Conservation (phyloP, 1,140 invertebrate species). For the Harpegnathos saltator region DNA sequence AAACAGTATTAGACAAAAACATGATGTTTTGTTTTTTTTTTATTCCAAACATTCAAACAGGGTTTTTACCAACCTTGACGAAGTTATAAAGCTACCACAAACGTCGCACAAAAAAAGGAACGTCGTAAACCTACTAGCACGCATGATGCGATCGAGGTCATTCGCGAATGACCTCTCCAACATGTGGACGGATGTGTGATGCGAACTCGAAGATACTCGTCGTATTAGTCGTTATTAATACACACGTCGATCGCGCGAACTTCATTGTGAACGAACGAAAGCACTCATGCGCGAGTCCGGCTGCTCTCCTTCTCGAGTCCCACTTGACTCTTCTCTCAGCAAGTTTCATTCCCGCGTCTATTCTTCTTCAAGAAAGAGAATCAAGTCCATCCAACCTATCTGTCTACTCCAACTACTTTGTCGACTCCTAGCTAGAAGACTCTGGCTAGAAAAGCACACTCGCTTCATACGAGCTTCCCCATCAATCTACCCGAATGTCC, state of each 20-base stretch:
- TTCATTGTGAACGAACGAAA: not conserved
- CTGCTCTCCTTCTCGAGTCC: not conserved
- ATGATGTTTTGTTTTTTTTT: too few species aligned
- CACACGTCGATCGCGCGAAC: not conserved
- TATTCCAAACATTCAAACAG: too few species aligned
- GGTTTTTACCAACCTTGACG: too few species aligned
- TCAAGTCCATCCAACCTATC: too few species aligned
- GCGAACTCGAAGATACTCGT: too few species aligned
- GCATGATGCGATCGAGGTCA: constrained; percentile 15
- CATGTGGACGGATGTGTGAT: too few species aligned
- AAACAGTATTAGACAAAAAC: too few species aligned
- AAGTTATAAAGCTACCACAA: not conserved
- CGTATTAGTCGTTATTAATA: too few species aligned
- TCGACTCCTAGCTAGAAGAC: constrained; percentile 1
- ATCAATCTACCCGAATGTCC: not conserved
- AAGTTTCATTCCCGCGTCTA: too few species aligned
- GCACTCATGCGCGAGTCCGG: not conserved
- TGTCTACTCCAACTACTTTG: not conserved
- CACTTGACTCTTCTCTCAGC: too few species aligned
- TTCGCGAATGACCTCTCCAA: constrained; percentile 30
- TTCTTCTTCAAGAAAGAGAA: too few species aligned
- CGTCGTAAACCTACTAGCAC: not conserved
- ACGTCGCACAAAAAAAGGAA: constrained; percentile 1
- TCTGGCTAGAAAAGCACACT: constrained; percentile 10
- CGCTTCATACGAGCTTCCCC: constrained; percentile 45